Evolutionary conservation across 53 echinoderm and acorn worm genomes (phyloP).

Genomic region (Apostichopus leukothele): DNA sequence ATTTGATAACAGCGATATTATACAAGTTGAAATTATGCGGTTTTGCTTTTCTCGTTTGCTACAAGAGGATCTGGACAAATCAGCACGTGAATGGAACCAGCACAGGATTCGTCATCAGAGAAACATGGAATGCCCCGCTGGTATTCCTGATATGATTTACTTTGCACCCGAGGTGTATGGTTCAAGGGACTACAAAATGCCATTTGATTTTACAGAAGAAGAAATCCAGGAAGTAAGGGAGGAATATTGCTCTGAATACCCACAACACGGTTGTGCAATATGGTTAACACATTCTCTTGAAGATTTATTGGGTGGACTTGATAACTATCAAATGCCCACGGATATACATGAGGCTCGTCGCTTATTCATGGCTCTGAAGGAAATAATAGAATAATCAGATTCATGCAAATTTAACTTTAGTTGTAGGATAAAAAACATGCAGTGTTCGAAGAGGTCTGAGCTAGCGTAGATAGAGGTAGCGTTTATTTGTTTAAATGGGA

Average conservation of each 20-base stretch:
- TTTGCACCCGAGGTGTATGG: slow-evolving; percentile 39
- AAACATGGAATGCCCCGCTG: slow-evolving; percentile 52
- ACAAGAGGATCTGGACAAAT: no score
- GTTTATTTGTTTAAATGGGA: no score
- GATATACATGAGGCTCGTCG: slow-evolving; percentile 29
- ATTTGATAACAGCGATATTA: slow-evolving; percentile 49
- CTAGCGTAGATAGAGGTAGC: no score
- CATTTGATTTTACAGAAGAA: slow-evolving; percentile 24
- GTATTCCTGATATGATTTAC: slow-evolving; percentile 60
- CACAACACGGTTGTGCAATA: slow-evolving; percentile 4
- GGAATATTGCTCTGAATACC: slow-evolving; percentile 7
- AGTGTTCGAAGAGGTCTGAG: no score
- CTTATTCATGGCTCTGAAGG: slow-evolving; percentile 32
- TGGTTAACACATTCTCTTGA: slow-evolving; percentile 27
- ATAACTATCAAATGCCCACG: slow-evolving; percentile 16
- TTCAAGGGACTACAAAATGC: slow-evolving; percentile 19
- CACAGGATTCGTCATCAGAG: slow-evolving; percentile 59
- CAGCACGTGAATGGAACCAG: slow-evolving; percentile 51
- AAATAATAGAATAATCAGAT: neutral
- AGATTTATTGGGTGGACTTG: slow-evolving; percentile 14
- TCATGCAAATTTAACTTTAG: no score
- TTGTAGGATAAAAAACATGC: no score
- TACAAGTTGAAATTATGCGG: slow-evolving; percentile 46
- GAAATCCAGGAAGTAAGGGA: slow-evolving; percentile 29
- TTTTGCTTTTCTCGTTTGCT: slow-evolving; percentile 41